A percentile compares a stretch with the other conserved stretches of the same genome.
phyloP scores from a whole-genome alignment of 1,140 invertebrate genomes.

The Nylanderia fulva region DNA sequence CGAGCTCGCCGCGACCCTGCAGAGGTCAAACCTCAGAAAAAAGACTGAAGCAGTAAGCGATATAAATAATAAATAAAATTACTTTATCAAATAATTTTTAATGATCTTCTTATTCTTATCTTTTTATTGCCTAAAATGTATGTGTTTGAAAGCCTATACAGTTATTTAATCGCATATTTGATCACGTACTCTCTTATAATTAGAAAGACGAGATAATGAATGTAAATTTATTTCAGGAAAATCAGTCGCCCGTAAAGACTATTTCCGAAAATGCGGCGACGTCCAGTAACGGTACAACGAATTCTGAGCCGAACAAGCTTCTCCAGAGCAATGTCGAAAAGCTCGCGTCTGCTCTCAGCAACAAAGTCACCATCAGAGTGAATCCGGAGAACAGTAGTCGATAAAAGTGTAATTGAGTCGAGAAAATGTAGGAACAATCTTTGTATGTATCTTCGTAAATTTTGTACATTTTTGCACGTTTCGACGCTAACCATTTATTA shows the following conservation, averaged over 20 bases:
- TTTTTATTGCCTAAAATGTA: background rate
- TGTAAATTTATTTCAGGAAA: slow-evolving; percentile 53
- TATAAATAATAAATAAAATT: background rate
- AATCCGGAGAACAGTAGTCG: slow-evolving; percentile 82
- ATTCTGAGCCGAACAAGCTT: slow-evolving; percentile 66
- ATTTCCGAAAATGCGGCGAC: slow-evolving; percentile 58
- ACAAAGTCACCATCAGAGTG: slow-evolving; percentile 84
- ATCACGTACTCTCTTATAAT: background rate
- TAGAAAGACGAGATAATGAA: background rate
- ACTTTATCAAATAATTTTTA: background rate
- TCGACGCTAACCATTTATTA: slow-evolving; percentile 57
- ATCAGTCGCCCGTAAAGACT: slow-evolving; percentile 51
- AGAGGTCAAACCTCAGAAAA: slow-evolving; percentile 90
- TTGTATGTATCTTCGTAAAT: slow-evolving; percentile 66
- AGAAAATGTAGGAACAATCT: slow-evolving; percentile 57
- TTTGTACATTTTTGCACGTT: slow-evolving; percentile 76
- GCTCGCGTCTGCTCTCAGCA: slow-evolving; percentile 79
- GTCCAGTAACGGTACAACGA: slow-evolving; percentile 67
- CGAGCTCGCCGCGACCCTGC: slow-evolving; percentile 90
- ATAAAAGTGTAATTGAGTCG: slow-evolving; percentile 74
- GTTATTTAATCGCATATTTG: background rate
- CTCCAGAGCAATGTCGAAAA: slow-evolving; percentile 81
- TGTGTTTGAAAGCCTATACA: background rate
- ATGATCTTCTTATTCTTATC: background rate
- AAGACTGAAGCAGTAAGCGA: slow-evolving; percentile 89